Evolutionary conservation across 2,113 vertebrate genomes (phyloP), one percentile per base, ranked within the genome.

Genomic region (Ornithorhynchus anatinus): DNA sequence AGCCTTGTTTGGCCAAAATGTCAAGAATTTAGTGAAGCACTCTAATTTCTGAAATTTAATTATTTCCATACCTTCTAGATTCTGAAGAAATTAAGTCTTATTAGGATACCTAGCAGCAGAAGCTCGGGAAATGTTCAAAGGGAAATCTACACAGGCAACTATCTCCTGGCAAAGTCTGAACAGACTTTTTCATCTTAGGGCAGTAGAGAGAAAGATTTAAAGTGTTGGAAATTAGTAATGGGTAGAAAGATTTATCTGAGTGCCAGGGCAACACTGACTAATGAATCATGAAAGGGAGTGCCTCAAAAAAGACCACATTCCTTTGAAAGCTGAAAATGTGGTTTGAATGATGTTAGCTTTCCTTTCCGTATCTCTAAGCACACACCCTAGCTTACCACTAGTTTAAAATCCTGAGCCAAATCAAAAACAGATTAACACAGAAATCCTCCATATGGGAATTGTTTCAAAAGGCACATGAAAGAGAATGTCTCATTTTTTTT

Each of bases 321-420:
- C 75, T 80, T 77, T 75, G 80, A 75, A 69, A 77, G 57, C 63
- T 75, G 36, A 81, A 72, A 81, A 63, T 60, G 32, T 0, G 2
- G 44, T 58, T 42, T 59, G 53, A 73, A 67, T 47, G 63, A 58
- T 45, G 69, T 70, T 59, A 74, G 72, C 78, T 58, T 53, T 43
- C 31, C n/a, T 39, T 43, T 31, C 65, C 54, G 3, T 52, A 65
- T 69, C 52, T 59, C 53, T 70, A 64, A 72, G 75, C 63, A 43
- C 38, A 51, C 31, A 40, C n/a, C 66, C n/a, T n/a, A 75, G 70
- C 63, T n/a, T 61, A 15, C 48, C 5, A 3, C 37, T 64, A 51
- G 25, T 69, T 67, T 70, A 47, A 67, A 70, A 65, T 59, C 67
- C 70, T 16, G 44, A 40, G 33, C 48, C 68, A 35, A 68, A 47